Evolutionary conservation across 1,140 invertebrate genomes (phyloP), one percentile per base, ranked within the genome.

Genomic region (Pomacea maculata): DNA sequence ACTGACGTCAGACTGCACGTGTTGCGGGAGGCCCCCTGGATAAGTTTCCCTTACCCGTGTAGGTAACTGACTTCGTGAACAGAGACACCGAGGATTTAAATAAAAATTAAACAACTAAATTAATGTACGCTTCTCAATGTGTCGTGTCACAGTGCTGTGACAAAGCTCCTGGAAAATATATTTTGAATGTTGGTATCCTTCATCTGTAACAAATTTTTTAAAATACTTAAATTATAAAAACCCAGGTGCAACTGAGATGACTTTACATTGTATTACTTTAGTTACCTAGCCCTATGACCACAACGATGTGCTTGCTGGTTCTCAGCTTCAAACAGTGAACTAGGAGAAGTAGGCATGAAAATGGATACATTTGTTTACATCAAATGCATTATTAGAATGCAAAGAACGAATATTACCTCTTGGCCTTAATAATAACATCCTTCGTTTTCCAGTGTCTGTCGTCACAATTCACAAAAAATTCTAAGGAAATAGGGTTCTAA

Each of bases 11-110:
- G 95, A 84, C 83, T 95, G 0, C 93, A 94, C 81, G 95, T 96
- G 79, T 91, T 97, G 25, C 91, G 91, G 34, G 93, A 95, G 85
- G 94, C 95, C 4, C 93, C 94, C 0, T 97, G 96, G 96, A 95
- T 97, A 87, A 92, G 95, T 34, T 87, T 97, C 34, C 96, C 96
- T 17, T 96, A 96, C 92, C 96, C 96, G 82, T 94, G 94, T 95
- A 89, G 89, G 84, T 76, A 9, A 70, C 29, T 11, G 72, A 64
- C 3, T 29, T 11, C 7, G 71, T 45, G 29, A 63, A 15, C 17
- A 52, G 34, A 45, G 34, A 0, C 34, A 45, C 34, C 34, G 0
- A 45, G 6, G 34, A 45, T 2, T 45, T 45, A 45, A 4, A 45
- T 45, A 6, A 45, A 45, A 45, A 45, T 45, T 45, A 45, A 45